Evolutionary conservation across 2,113 vertebrate genomes (phyloP).

Genomic region (Cisticola juncidis): DNA sequence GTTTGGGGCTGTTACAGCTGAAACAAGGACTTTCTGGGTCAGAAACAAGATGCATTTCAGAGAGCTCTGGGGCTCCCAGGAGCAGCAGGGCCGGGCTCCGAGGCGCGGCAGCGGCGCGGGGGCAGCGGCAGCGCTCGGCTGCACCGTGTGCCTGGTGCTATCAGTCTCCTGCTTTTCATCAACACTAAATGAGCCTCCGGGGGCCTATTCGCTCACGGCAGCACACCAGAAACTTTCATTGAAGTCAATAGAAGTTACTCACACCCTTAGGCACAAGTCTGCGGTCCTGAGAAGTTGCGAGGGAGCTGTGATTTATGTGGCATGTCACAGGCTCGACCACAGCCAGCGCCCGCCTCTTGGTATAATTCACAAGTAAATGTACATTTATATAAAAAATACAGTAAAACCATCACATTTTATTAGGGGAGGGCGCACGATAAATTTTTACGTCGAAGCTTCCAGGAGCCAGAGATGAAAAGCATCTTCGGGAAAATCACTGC

Average conservation of each 20-base stretch:
- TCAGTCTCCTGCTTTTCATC: conserved; percentile 39
- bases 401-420: conserved; percentile 58
- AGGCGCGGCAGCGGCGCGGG: fast-evolving
- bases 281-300: not conserved
- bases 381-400: conserved; percentile 53
- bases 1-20: not conserved
- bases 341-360: not conserved
- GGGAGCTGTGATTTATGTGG: conserved; percentile 11
- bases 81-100: not conserved
- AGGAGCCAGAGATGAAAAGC: conserved; percentile 36
- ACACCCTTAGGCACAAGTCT: not conserved
- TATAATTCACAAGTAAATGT: conserved; percentile 54
- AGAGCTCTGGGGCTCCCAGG: not conserved
- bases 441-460: conserved; percentile 41
- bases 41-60: not conserved
- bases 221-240: not conserved
- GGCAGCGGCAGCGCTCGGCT: not conserved
- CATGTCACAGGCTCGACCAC: not conserved
- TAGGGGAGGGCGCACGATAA: conserved; percentile 4
- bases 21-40: not conserved
- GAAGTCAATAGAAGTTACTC: conserved; percentile 14
- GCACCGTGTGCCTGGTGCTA: not conserved
- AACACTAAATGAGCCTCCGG: not conserved
- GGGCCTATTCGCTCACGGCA: not conserved
- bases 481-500: conserved; percentile 14